Conservation (phyloP, 2,797 vertebrate genomes). For the Sebastes elongatus region DNA sequence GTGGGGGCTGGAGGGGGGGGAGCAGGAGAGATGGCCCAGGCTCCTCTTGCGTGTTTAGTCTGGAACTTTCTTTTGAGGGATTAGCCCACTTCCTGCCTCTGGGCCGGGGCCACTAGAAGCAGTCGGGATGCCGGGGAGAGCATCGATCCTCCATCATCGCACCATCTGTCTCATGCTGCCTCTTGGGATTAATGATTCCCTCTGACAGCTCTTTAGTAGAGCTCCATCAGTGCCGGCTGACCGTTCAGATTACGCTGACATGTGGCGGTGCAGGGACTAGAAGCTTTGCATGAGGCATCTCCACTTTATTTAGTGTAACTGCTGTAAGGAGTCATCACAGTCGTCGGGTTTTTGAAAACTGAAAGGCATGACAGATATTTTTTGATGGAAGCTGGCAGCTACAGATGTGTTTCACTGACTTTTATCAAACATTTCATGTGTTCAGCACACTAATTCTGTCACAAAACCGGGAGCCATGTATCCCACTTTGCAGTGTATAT, state of each 20-base stretch:
- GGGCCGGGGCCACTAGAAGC: constrained; percentile 36
- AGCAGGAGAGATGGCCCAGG: constrained; percentile 15
- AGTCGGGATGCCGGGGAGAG: constrained; percentile 38
- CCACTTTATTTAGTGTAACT: neutral
- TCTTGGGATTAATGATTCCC: constrained; percentile 79
- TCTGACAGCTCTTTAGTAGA: constrained; percentile 73
- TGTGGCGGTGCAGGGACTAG: constrained; percentile 46
- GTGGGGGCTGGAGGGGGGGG: constrained; percentile 9
- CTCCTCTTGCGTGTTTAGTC: constrained; percentile 67
- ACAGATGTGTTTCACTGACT: neutral
- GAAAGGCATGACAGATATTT: neutral
- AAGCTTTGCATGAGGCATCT: neutral
- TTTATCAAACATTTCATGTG: neutral
- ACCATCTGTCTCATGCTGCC: constrained; percentile 80
- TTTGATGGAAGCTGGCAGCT: neutral
- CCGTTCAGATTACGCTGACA: constrained; percentile 68
- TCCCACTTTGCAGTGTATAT: neutral
- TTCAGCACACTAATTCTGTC: neutral
- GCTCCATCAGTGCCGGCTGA: constrained; percentile 53
- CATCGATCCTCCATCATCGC: constrained; percentile 77
- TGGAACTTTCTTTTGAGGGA: constrained; percentile 75
- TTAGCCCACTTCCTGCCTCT: constrained; percentile 75
- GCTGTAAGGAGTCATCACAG: neutral
- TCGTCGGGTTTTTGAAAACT: neutral
- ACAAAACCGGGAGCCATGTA: neutral